Evolutionary conservation across 2,113 vertebrate genomes (phyloP), one percentile per base, ranked within the genome.

Genomic region (Macaca nemestrina): DNA sequence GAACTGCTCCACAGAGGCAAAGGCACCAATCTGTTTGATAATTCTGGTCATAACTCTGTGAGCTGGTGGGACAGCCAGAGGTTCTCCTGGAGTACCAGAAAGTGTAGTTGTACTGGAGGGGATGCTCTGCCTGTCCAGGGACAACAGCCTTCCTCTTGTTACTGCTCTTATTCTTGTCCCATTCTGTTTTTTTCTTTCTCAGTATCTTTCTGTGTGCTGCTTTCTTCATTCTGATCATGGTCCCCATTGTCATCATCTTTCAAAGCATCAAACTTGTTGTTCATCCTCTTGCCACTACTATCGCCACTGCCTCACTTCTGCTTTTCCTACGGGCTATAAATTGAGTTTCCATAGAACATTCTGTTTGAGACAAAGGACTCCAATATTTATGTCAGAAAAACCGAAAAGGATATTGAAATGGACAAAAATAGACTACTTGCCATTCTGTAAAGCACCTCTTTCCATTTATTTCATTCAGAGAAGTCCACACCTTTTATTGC

Each of bases 251-350:
- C 32, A 17, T n/a, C 16, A 7, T 8, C 67, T 68, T 68, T 68
- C 32, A 68, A 68, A 35, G 32, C 67, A 68, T 68, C 30, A 35
- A 18, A 68, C 13, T 68, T 68, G 6, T 68, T 68, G 67, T 17
- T 68, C 32, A n/a, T 68, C 32, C 99, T 98, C 92, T 99, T 98
- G 23, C 98, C 98, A 38, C 67, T 68, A 13, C 67, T 68, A 32
- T 18, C 6, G 67, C 32, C 67, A 18, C 32, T 35, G 16, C 16
- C 32, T 68, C 6, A 68, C 16, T 64, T 84, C 22, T 43, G 32
- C 8, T 94, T 79, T 89, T 76, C 35, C 27, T 50, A 0, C 40
- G 2, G 50, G 16, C 52, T 88, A 88, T 81, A 27, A 76, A 80
- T 50, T 76, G 23, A 55, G 22, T 81, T 82, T 55, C 9, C 73